Evolutionary conservation across 1,140 invertebrate genomes (phyloP).

Genomic region (Lordiphosa stackelbergi): DNA sequence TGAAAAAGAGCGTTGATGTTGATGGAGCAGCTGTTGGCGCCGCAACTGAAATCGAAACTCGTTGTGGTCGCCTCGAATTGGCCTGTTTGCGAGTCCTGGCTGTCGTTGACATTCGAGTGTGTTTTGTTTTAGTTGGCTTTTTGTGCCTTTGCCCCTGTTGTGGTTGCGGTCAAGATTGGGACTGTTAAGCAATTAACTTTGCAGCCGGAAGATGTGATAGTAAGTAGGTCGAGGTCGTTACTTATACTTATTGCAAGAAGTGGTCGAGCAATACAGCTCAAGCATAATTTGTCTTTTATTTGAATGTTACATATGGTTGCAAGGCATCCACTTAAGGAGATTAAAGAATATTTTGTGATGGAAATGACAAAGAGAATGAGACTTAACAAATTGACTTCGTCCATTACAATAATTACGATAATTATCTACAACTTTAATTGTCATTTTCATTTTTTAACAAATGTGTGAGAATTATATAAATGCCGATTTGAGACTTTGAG

Average conservation of each 20-base stretch:
- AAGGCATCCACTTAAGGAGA: too few species aligned
- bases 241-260: neutral
- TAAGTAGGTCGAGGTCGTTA: conserved; percentile 7
- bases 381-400: too few species aligned
- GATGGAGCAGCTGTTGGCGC: conserved; percentile 1
- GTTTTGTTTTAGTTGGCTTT: neutral
- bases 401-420: too few species aligned
- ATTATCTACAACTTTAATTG: too few species aligned
- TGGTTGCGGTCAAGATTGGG: conserved; percentile 1
- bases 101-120: conserved; percentile 5
- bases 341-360: too few species aligned
- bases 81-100: neutral
- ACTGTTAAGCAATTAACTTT: conserved; percentile 13
- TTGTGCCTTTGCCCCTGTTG: conserved; percentile 8
- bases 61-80: neutral
- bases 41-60: neutral
- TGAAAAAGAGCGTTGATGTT: neutral
- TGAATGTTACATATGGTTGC: too few species aligned
- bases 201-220: neutral
- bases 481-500: too few species aligned
- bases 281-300: too few species aligned
- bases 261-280: too few species aligned
- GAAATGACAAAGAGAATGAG: too few species aligned
- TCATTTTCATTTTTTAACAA: too few species aligned
- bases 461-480: too few species aligned